These are phyloP conservation scores for Trematomus loennbergii DNA, from an alignment of 2,113 vertebrate species.

Conservation along the genomic window DNA sequence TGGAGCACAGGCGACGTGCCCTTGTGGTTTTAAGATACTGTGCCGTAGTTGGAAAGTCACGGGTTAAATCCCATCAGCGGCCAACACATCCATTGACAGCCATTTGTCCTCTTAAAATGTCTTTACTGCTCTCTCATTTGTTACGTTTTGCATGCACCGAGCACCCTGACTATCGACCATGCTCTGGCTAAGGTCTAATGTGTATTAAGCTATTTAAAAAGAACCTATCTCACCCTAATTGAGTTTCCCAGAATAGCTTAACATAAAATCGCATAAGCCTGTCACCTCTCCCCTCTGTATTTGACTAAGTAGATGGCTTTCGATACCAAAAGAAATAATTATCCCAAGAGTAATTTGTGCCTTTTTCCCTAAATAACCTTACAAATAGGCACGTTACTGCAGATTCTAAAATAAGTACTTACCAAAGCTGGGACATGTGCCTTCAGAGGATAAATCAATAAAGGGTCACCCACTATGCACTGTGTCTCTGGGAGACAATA, in stretches of 20 bases:
- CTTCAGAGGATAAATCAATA: conserved; percentile 35
- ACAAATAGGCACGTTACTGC: conserved; percentile 29
- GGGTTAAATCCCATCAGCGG: conserved; percentile 48
- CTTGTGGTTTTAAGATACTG: conserved; percentile 54
- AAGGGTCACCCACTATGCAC: background rate
- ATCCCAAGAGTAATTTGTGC: conserved; percentile 37
- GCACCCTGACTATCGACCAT: conserved; percentile 17
- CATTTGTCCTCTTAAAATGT: conserved; percentile 41
- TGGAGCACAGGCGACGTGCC: conserved; percentile 16
- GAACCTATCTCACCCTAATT: conserved; percentile 46
- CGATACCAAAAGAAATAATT: conserved; percentile 50
- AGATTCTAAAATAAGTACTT: conserved; percentile 25
- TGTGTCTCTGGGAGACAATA: background rate
- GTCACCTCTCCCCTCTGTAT: conserved; percentile 27
- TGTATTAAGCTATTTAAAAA: conserved; percentile 61
- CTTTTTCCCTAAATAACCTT: conserved; percentile 32
- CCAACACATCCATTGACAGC: background rate
- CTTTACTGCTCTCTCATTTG: conserved; percentile 17
- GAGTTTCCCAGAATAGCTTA: conserved; percentile 33
- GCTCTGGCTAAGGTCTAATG: conserved; percentile 44
- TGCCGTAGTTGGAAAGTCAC: conserved; percentile 57
- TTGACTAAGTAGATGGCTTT: conserved; percentile 45
- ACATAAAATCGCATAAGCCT: conserved; percentile 29
- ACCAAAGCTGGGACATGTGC: conserved; percentile 20
- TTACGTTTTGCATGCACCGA: conserved; percentile 42